A percentile compares a stretch with the other conserved stretches of the same genome.
Conservation (phyloP, 2,888 invertebrate genomes). For the Eristalis tenax region DNA sequence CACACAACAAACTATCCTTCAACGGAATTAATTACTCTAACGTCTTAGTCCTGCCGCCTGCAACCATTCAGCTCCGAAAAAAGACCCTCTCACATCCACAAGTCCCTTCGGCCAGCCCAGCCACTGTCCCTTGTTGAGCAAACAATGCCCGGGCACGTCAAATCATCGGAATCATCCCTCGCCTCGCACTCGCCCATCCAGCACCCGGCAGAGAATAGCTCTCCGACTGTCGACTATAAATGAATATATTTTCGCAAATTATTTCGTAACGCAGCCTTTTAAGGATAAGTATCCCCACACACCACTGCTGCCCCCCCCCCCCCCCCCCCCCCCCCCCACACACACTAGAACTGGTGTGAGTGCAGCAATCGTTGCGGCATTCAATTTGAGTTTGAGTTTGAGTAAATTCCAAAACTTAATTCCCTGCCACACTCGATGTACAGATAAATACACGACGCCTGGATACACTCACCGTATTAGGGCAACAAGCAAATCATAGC, state of each 20-base stretch:
- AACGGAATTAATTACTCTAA: conserved; percentile 56
- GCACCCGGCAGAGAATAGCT: background rate
- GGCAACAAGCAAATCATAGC: conserved; percentile 47
- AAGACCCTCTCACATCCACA: conserved; percentile 24
- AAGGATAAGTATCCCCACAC: conserved; percentile 36
- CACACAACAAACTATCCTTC: conserved; percentile 45
- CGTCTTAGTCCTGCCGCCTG: conserved; percentile 34
- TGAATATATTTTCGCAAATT: conserved; percentile 59
- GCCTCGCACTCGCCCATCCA: background rate
- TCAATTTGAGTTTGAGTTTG: conserved; percentile 46
- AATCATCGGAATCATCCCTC: conserved; percentile 25
- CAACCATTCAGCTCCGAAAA: background rate
- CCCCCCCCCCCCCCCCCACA: too few relatives aligned
- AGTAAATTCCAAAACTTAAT: conserved; percentile 55
- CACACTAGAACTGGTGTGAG: background rate
- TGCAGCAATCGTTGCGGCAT: conserved; percentile 37
- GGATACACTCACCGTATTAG: background rate
- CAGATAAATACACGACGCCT: conserved; percentile 28
- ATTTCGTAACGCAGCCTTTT: conserved; percentile 57
- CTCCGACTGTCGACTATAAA: conserved; percentile 3
- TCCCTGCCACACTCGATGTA: conserved; percentile 41
- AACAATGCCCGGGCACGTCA: conserved; percentile 47
- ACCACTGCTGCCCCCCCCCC: too few relatives aligned
- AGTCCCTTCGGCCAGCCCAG: conserved; percentile 17
- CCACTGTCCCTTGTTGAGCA: conserved; percentile 37